A percentile compares a stretch with the other conserved stretches of the same genome.
These are phyloP conservation scores for Drosophila parvula DNA, from an alignment of 1,140 invertebrate species.

Conservation along the genomic window DNA sequence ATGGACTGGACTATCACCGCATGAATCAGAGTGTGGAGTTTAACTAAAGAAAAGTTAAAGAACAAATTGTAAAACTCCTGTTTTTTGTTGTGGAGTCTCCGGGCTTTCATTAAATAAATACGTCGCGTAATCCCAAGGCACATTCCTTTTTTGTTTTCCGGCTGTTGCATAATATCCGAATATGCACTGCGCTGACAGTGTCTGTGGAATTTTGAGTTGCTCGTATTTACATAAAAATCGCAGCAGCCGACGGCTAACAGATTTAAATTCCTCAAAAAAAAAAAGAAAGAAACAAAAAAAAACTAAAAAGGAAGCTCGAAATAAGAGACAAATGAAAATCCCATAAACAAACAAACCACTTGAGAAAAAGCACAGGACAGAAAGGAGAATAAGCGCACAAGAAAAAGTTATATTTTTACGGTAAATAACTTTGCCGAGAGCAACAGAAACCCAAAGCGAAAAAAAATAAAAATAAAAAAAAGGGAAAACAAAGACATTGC, in stretches of 20 bases:
- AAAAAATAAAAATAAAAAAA: constrained; percentile 27
- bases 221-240: constrained; percentile 48
- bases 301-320: background rate
- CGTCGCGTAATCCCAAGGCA: background rate
- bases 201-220: constrained; percentile 1
- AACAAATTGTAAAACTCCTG: background rate
- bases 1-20: constrained; percentile 1
- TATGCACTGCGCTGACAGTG: constrained; percentile 20
- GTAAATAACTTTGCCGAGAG: constrained; percentile 62
- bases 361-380: constrained; percentile 37
- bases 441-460: constrained; percentile 20
- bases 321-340: constrained; percentile 43
- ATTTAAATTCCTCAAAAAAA: constrained; percentile 32
- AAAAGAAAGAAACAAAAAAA: background rate
- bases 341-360: constrained; percentile 68
- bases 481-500: constrained; percentile 48
- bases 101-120: constrained; percentile 5
- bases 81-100: no score
- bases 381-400: constrained; percentile 26
- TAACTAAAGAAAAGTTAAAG: background rate
- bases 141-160: background rate
- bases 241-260: constrained; percentile 23
- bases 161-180: constrained; percentile 13
- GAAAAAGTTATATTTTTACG: constrained; percentile 72
- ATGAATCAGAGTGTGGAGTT: background rate